Base-by-base conservation (phyloP, 1,140 invertebrate species). In the Euura lappo region DNA sequence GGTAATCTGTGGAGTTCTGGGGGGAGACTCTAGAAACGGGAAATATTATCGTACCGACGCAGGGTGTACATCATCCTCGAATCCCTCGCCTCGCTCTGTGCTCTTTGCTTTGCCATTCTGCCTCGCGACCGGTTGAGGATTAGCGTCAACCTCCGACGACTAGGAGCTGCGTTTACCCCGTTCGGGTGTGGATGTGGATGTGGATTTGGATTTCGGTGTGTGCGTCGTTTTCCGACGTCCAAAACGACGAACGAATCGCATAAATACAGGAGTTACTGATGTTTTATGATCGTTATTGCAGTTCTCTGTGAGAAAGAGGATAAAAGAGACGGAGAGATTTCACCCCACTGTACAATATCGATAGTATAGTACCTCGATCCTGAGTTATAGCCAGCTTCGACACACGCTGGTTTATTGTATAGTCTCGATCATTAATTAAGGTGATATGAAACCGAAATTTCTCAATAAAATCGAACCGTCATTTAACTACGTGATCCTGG, bases 181-280 rank as follows among this genome's bases (percentile, higher is more conserved):
- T 44, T 10, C 28, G 28, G 42, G 13, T 43, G 70, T 10, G 47
- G n/a, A 43, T 60, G 28, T 28, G 66, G 72, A 73, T 71, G 28
- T 28, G 28, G 28, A 28, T 28, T 28, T 28, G 28, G 28, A 28
- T 28, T 28, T 28, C 70, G 76, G 69, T 69, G 68, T 75, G 72
- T 76, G 69, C 65, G 47, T 68, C 47, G 71, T 65, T 4, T 66
- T 68, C 60, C 75, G 65, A 70, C 44, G 74, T 60, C 69, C 45
- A 80, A 80, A 81, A 81, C 76, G 76, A 77, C 78, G 78, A 78
- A 76, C 73, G 74, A 75, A 74, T 78, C 80, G 75, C 83, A 86
- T 86, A 86, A 87, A 87, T 87, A 86, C 81, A 78, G 85, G 85
- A 79, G 82, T 87, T 86, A 86, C 83, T 84, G 83, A 79, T 86